These are phyloP conservation scores for Neria commutata DNA, from an alignment of 2,888 invertebrate genomes.

Conservation along the genomic window DNA sequence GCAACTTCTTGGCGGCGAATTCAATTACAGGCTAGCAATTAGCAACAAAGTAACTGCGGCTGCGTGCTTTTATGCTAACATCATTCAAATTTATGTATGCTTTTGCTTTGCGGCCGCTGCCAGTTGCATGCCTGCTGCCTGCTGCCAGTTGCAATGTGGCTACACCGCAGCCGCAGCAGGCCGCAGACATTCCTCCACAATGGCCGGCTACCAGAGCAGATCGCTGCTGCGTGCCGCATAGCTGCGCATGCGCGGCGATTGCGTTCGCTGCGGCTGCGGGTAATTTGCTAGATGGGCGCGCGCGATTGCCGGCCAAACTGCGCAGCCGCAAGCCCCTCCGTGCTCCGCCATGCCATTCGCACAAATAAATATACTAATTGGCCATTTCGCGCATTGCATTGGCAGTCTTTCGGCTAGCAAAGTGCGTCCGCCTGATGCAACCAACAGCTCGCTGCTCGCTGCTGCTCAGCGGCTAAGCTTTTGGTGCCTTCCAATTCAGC, in stretches of 20 bases:
- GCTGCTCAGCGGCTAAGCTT: too few species aligned
- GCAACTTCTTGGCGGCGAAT: too few species aligned
- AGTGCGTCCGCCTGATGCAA: too few species aligned
- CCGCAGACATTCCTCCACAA: neutral
- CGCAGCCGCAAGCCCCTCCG: neutral
- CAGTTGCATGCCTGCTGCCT: too few species aligned
- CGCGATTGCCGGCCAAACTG: neutral
- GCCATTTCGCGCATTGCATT: too few species aligned
- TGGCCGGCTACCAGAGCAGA: neutral
- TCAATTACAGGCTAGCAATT: constrained; percentile 34
- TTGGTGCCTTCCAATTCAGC: too few species aligned
- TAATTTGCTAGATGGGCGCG: neutral
- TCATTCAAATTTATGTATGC: constrained; percentile 48
- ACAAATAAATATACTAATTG: too few species aligned
- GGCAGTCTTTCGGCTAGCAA: too few species aligned
- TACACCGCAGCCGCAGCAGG: too few species aligned
- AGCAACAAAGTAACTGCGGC: constrained; percentile 49
- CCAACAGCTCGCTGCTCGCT: too few species aligned
- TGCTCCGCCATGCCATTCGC: too few species aligned
- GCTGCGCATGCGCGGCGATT: neutral
- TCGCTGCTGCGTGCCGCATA: neutral
- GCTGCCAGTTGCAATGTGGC: too few species aligned
- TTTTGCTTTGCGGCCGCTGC: neutral
- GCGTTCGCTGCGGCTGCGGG: neutral
- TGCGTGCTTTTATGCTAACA: constrained; percentile 48